Evolutionary conservation across 2,888 invertebrate species (phyloP).

Genomic region (Hyalella azteca): DNA sequence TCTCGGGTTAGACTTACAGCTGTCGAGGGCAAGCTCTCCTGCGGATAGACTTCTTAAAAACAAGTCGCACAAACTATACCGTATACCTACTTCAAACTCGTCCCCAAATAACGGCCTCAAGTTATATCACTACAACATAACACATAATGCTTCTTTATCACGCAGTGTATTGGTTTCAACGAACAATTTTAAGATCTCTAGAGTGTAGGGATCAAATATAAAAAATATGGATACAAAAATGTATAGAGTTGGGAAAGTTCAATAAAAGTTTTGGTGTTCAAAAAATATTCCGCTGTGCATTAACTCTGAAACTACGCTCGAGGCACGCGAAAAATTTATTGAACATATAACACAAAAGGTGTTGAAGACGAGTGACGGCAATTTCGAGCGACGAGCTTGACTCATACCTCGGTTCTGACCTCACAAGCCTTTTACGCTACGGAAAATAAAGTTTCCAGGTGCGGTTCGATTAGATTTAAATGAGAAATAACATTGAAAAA

Average conservation of each 20-base stretch:
- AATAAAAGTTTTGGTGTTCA: not conserved
- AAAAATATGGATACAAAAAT: not conserved
- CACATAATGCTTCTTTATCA: not conserved
- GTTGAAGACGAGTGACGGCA: not conserved
- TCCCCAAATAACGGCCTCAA: not conserved
- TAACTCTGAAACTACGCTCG: not conserved
- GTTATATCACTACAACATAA: not conserved
- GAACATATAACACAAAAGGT: not conserved
- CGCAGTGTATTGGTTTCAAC: too few relatives aligned
- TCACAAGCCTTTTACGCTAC: not conserved
- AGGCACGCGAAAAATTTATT: not conserved
- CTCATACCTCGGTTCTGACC: not conserved
- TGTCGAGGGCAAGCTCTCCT: conserved; percentile 27
- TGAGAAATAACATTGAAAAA: not conserved
- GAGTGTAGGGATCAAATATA: not conserved
- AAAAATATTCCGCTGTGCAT: not conserved
- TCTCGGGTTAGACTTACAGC: conserved; percentile 31
- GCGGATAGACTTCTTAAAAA: not conserved
- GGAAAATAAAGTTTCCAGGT: too few relatives aligned
- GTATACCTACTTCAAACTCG: not conserved
- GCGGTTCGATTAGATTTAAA: not conserved
- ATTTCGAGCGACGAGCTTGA: not conserved
- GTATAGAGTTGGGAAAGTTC: not conserved
- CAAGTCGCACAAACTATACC: not conserved
- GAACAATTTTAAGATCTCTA: not conserved